Percentiles rank a stretch among this genome's conserved stretches.
These are phyloP conservation scores for Agonopterix alstromeriana DNA, from an alignment of 2,888 invertebrate species.

Conservation along the genomic window DNA sequence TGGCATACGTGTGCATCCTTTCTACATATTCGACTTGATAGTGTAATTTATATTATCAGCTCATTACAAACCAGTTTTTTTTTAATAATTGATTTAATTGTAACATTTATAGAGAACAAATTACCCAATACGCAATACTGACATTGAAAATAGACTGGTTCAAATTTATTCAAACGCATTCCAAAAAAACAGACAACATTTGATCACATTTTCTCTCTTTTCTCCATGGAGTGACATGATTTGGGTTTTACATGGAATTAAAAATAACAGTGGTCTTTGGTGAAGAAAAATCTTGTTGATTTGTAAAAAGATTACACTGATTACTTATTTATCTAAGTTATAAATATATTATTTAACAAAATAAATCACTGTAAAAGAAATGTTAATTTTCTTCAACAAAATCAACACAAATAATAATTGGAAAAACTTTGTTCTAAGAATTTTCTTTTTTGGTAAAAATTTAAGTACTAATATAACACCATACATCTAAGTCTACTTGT, in stretches of 20 bases:
- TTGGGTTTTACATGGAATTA: background rate
- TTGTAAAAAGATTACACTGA: conserved; percentile 21
- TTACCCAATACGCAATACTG: no score
- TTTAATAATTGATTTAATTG: no score
- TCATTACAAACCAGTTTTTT: no score
- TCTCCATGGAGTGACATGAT: no score
- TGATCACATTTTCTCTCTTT: no score
- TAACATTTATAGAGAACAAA: no score
- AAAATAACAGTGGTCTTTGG: conserved; percentile 44
- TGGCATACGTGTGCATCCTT: background rate
- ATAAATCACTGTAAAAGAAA: conserved; percentile 34
- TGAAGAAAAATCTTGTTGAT: conserved; percentile 34
- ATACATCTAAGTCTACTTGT: conserved; percentile 50
- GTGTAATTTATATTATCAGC: no score
- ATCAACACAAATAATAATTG: conserved; percentile 45
- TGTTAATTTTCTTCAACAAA: conserved; percentile 37
- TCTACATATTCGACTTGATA: no score
- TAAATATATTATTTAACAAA: conserved; percentile 59
- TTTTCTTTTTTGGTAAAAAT: conserved; percentile 62
- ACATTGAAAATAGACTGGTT: no score
- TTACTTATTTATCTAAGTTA: conserved; percentile 29
- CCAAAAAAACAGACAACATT: no score
- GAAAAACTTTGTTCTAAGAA: conserved; percentile 59
- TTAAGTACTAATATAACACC: conserved; percentile 68
- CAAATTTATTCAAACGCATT: no score